phyloP scores from a whole-genome alignment of 2,797 vertebrate species.

The Pyrocephalus nanus region DNA sequence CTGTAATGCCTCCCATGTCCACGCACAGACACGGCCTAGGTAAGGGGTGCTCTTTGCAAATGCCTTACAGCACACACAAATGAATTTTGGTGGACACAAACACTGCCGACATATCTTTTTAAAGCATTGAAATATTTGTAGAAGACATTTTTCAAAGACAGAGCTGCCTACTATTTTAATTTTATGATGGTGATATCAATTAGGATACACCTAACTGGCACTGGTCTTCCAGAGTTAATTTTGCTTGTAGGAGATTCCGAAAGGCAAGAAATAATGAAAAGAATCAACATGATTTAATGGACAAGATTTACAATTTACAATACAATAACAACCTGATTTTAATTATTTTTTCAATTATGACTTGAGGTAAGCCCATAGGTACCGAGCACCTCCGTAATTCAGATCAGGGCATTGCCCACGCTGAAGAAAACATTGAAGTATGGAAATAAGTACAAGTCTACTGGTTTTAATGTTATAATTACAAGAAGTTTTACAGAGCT shows the following conservation, averaged over 20 bases:
- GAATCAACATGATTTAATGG: not conserved
- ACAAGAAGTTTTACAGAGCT: not conserved
- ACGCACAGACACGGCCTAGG: constrained; percentile 96
- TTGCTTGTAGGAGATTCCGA: not conserved
- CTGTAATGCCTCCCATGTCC: constrained; percentile 98
- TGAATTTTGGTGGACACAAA: not conserved
- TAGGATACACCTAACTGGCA: not conserved
- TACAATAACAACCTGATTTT: not conserved
- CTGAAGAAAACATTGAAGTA: not conserved
- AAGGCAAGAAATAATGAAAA: not conserved
- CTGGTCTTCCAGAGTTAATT: not conserved
- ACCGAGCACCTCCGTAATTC: not conserved
- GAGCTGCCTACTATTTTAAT: not conserved
- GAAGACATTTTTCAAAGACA: not conserved
- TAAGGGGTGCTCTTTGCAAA: constrained; percentile 51
- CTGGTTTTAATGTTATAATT: not conserved
- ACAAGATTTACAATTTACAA: not conserved
- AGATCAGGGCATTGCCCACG: not conserved
- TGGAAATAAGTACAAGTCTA: not conserved
- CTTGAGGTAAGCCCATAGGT: not conserved
- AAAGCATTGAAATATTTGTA: not conserved
- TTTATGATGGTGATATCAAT: not conserved
- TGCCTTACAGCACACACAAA: not conserved
- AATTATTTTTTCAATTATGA: not conserved
- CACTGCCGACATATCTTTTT: not conserved